Base-by-base conservation (phyloP, 2,113 vertebrate genomes). In the Cromileptes altivelis region DNA sequence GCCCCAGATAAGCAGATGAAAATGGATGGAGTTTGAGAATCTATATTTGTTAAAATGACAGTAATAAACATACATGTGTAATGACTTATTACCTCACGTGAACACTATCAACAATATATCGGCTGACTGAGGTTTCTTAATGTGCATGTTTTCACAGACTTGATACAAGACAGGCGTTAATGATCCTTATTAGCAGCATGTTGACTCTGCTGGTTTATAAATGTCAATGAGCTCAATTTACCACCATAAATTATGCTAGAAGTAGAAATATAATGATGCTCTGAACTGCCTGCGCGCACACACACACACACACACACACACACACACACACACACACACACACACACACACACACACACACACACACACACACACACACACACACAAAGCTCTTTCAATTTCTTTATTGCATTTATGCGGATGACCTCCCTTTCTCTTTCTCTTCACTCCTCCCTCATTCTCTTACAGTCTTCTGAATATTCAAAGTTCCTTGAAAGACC, bases 221-320 rank as follows among this genome's bases (percentile, higher is more conserved):
- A 49, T 85, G 78, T 80, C 55, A 85, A 1, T 81, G 67, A 82
- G 49, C 58, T 82, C 40, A 49, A 7, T 71, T 75, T 23, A 37
- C 4, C 0, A 1, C 42, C 13, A 63, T 58, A 78, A 80, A 62
- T 79, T 27, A 71, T 14, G 14, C 14, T 53, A 45, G 1, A n/a
- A 58, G 57, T 47, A 37, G 27, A 60, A 49, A 37, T 30, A 42
- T 62, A 60, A 85, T 58, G 10, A 50, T 6, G 10, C 65, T 57
- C 52, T 76, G 18, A 75, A 40, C 70, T 37, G 45, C 52, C n/a
- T 14, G 25, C 58, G 49, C 63, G 73, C 21, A 67, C 45, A 33
- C 33, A 5, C 5, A 33, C 33, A 33, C 6, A 33, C 33, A 5
- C 33, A 33, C 63, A 76, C 21, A 67, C 45, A 33, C 33, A 5